phyloP scores from a whole-genome alignment of 1,140 invertebrate genomes.

The Aphelenchoides besseyi region DNA sequence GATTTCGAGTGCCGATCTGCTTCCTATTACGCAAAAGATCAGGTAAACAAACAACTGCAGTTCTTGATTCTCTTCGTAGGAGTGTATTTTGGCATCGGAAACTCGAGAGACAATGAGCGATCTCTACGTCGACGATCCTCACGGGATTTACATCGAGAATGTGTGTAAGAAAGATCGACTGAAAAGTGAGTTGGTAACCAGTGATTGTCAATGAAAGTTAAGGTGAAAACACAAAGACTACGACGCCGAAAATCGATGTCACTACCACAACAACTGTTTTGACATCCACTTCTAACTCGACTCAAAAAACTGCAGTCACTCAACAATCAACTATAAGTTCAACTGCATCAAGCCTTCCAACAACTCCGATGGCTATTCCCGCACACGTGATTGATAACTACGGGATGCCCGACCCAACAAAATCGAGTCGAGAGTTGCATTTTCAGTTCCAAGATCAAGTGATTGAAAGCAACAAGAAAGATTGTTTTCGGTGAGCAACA shows the following conservation, averaged over 20 bases:
- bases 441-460: background rate
- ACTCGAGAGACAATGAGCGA: constrained; percentile 6
- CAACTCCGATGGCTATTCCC: no score
- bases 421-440: background rate
- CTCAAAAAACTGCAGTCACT: background rate
- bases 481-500: background rate
- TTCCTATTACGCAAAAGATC: background rate
- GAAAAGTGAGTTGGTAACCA: background rate
- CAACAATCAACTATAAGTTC: no score
- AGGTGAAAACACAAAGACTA: background rate
- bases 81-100: constrained; percentile 12
- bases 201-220: background rate
- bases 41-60: background rate
- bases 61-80: background rate
- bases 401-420: background rate
- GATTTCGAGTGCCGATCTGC: background rate
- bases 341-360: no score
- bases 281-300: background rate
- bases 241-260: background rate
- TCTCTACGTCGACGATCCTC: constrained; percentile 12
- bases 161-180: background rate
- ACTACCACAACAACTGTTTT: background rate
- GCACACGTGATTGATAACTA: background rate
- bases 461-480: background rate
- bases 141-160: constrained; percentile 13